Percentiles rank a stretch among this genome's conserved stretches.
Conservation (phyloP, 2,113 vertebrate genomes). For the Cochlearius cochlearius region DNA sequence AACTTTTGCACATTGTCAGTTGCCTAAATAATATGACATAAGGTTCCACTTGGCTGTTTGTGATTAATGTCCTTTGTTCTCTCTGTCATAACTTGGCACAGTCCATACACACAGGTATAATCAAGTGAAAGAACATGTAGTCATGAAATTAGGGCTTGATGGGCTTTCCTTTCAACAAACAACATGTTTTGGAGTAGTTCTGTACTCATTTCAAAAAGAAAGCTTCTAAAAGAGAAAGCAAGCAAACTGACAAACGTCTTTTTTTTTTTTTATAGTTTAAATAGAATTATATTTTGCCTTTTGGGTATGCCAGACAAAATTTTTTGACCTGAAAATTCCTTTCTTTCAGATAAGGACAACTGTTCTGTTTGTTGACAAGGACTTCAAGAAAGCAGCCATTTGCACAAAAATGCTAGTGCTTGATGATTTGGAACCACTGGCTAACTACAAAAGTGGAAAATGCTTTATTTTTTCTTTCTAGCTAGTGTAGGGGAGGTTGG, state of each 20-base stretch:
- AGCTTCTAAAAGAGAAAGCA: not conserved
- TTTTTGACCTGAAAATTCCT: not conserved
- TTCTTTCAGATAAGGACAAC: not conserved
- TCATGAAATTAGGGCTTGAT: not conserved
- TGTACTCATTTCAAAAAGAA: not conserved
- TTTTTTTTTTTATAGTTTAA: not conserved
- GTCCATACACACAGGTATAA: not conserved
- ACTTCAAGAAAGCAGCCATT: not conserved
- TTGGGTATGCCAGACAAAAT: not conserved
- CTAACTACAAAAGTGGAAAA: not conserved
- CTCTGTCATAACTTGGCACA: not conserved
- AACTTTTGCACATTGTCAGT: not conserved
- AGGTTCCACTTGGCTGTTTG: not conserved
- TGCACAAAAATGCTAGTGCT: not conserved
- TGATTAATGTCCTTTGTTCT: not conserved
- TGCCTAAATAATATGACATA: not conserved
- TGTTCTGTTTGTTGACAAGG: not conserved
- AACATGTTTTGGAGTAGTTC: accelerated
- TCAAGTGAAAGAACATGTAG: not conserved
- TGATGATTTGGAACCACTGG: not conserved
- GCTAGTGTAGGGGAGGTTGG: not conserved
- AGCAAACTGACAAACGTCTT: not conserved
- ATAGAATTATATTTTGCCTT: not conserved
- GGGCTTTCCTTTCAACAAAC: not conserved
- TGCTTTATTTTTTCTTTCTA: not conserved